Evolutionary conservation across 2,797 vertebrate species (phyloP), one percentile per base, ranked within the genome.

Genomic region (Balearica regulorum): DNA sequence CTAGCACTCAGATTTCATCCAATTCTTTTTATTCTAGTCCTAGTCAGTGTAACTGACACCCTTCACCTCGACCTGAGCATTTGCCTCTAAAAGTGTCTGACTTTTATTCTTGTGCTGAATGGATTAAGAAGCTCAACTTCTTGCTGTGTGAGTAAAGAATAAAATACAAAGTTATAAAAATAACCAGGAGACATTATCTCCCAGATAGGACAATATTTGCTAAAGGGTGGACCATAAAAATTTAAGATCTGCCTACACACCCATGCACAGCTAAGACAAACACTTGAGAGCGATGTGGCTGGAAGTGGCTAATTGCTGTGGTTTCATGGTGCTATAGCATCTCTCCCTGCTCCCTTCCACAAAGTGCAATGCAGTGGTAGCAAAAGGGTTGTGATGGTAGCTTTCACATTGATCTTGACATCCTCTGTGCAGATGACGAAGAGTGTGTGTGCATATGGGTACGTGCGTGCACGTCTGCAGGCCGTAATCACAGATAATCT

Each of bases 401-500:
- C 19, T n/a, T 24, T 41, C 16, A 9, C 1, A 0, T 7, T 5
- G 16, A 13, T 20, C 39, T 41, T 49, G 68, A n/a, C 44, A 4
- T 48, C 46, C 44, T 53, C 43, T 31, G 54, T 28, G 33, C 44
- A 58, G 61, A 20, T 39, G 37, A n/a, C 0, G 4, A 64, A 31
- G 51, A 16, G 31, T 3, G 10, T 3, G 3, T 28, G 29, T 26
- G 68, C 3, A 3, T 31, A 8, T 19, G 31, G 22, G 68, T 28
- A 20, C 0, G 0, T 2, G 5, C 2, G 1, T 65, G 35, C 37
- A 22, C 0, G 3, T 35, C 43, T 49, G 24, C 39, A 11, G 0
- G 0, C 13, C 1, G 0, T 9, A 22, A 72, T 31, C 43, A 20
- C 11, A 3, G 51, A 48, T 7, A 16, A 72, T 21, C 43, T 68